phyloP scores from a whole-genome alignment of 2,888 invertebrate species.

The Epirrhoe alternata region DNA sequence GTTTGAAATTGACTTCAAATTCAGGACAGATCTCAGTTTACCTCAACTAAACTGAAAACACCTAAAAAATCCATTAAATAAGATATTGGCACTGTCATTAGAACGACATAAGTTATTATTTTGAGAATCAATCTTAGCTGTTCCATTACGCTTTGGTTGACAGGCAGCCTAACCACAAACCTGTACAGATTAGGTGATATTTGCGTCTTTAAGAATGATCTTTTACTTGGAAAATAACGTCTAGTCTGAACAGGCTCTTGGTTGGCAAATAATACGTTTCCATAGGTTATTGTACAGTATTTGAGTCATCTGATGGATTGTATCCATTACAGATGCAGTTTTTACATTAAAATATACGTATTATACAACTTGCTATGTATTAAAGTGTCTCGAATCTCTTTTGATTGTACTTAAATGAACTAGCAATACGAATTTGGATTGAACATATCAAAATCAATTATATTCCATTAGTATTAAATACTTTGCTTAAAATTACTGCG shows the following conservation, averaged over 20 bases:
- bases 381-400: conserved; percentile 54
- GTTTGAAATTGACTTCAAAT: too few species aligned
- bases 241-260: background rate
- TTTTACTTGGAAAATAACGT: background rate
- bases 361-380: conserved; percentile 4
- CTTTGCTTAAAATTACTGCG: conserved; percentile 11
- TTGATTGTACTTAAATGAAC: conserved; percentile 18
- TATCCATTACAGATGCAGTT: background rate
- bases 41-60: too few species aligned
- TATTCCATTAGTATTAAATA: conserved; percentile 14
- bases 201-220: too few species aligned
- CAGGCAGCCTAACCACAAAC: background rate
- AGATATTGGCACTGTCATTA: too few species aligned
- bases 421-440: conserved; percentile 31
- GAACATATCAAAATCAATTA: conserved; percentile 34
- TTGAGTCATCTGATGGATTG: background rate
- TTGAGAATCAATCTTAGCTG: too few species aligned
- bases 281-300: conserved; percentile 10
- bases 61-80: too few species aligned
- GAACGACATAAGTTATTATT: too few species aligned
- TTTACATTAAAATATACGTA: background rate
- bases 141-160: conserved; percentile 3
- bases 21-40: too few species aligned
- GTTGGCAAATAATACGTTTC: background rate
- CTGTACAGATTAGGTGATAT: background rate